phyloP scores from a whole-genome alignment of 2,797 vertebrate genomes.

The Poecilia picta region DNA sequence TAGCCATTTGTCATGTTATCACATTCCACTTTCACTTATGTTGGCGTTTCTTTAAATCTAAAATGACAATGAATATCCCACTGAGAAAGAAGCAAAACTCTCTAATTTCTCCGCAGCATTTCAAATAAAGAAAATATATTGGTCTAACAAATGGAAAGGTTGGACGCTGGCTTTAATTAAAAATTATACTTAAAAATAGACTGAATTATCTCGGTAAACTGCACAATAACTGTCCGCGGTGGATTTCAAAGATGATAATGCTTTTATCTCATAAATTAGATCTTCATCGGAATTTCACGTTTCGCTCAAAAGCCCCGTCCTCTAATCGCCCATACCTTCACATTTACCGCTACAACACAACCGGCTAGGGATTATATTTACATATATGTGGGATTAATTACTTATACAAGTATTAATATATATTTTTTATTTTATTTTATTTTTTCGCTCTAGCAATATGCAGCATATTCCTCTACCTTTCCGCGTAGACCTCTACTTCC shows the following conservation, averaged over 20 bases:
- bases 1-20: constrained; percentile 15
- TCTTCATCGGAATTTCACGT: constrained; percentile 1
- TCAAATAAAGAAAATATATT: neutral
- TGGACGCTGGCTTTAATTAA: constrained; percentile 22
- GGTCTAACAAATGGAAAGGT: neutral
- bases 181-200: constrained; percentile 29
- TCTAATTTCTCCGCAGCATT: neutral
- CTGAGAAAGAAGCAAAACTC: neutral
- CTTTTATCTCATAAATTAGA: neutral
- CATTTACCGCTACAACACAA: constrained; percentile 34
- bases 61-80: neutral
- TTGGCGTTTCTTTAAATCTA: neutral
- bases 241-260: neutral
- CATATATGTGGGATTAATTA: constrained; percentile 17
- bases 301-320: constrained; percentile 18
- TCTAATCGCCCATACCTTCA: constrained; percentile 35
- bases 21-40: neutral
- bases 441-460: neutral
- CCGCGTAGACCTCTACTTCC: constrained; percentile 56
- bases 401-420: constrained; percentile 7
- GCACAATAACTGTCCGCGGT: neutral
- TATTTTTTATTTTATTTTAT: neutral
- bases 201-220: constrained; percentile 9
- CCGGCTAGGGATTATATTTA: neutral
- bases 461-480: constrained; percentile 38